phyloP scores from a whole-genome alignment of 2,888 invertebrate genomes.

The Miltochrista miniata region DNA sequence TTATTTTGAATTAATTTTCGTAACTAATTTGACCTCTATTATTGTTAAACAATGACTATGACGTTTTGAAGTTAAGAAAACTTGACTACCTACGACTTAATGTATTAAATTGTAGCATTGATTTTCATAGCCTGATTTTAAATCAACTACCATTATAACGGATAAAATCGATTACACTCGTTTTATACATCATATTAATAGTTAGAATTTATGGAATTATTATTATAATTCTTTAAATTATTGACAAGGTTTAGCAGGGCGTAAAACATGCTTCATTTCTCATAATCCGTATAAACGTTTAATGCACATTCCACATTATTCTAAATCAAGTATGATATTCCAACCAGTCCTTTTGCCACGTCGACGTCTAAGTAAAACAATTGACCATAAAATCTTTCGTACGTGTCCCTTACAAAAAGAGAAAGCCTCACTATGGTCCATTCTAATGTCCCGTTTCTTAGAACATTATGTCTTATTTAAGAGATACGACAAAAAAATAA shows the following conservation, averaged over 20 bases:
- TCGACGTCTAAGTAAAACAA: conserved; percentile 74
- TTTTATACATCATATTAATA: no score
- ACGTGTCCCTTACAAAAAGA: conserved; percentile 77
- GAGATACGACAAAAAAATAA: conserved; percentile 72
- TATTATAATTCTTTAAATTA: conserved; percentile 25
- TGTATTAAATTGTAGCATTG: no score
- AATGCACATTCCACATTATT: conserved; percentile 25
- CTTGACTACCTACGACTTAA: no score
- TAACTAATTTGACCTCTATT: no score
- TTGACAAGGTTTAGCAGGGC: conserved; percentile 42
- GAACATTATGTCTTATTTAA: conserved; percentile 83
- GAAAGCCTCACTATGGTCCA: conserved; percentile 67
- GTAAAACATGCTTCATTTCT: conserved; percentile 52
- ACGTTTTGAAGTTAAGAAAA: no score
- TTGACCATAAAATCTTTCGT: conserved; percentile 78
- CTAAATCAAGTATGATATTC: conserved; percentile 38
- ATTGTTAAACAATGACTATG: no score
- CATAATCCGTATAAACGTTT: conserved; percentile 29
- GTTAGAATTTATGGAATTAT: no score
- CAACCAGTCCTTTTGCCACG: conserved; percentile 58
- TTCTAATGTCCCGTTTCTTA: conserved; percentile 79
- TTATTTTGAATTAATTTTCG: no score
- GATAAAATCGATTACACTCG: no score
- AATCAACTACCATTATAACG: no score
- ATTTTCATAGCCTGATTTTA: no score